These are phyloP conservation scores for Salticus scenicus DNA, from an alignment of 2,888 invertebrate species.

Conservation along the genomic window DNA sequence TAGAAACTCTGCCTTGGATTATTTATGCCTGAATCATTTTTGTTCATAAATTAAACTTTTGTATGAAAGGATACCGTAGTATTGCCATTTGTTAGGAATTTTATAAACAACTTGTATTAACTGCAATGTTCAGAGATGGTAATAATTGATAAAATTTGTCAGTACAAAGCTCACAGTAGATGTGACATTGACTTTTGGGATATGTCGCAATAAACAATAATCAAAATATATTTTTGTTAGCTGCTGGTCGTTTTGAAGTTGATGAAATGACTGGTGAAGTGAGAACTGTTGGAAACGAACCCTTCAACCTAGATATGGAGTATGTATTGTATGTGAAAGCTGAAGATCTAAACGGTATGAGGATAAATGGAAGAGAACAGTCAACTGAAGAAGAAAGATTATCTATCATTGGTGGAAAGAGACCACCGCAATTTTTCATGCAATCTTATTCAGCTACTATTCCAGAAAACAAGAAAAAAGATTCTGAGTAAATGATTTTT, in stretches of 20 bases:
- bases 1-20: too few relatives aligned
- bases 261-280: slow-evolving; percentile 94
- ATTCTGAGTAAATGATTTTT: slow-evolving; percentile 85
- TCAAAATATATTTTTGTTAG: slow-evolving; percentile 74
- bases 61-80: too few relatives aligned
- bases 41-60: too few relatives aligned
- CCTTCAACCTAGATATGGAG: slow-evolving; percentile 95
- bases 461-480: slow-evolving; percentile 96
- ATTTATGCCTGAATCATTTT: too few relatives aligned
- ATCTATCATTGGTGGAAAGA: slow-evolving; percentile 95
- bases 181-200: too few relatives aligned
- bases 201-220: too few relatives aligned
- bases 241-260: slow-evolving; percentile 84
- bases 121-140: too few relatives aligned
- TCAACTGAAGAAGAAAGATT: slow-evolving; percentile 92
- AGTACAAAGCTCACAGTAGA: too few relatives aligned
- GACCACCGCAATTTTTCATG: slow-evolving; percentile 97
- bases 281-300: slow-evolving; percentile 90
- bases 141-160: too few relatives aligned
- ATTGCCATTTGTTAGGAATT: too few relatives aligned
- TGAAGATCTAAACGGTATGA: slow-evolving; percentile 94
- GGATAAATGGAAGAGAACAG: slow-evolving; percentile 90
- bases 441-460: slow-evolving; percentile 95
- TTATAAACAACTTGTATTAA: too few relatives aligned
- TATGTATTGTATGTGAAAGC: slow-evolving; percentile 96